A percentile compares a stretch with the other conserved stretches of the same genome.
phyloP scores from a whole-genome alignment of 2,888 invertebrate species.

The Seira ritae region DNA sequence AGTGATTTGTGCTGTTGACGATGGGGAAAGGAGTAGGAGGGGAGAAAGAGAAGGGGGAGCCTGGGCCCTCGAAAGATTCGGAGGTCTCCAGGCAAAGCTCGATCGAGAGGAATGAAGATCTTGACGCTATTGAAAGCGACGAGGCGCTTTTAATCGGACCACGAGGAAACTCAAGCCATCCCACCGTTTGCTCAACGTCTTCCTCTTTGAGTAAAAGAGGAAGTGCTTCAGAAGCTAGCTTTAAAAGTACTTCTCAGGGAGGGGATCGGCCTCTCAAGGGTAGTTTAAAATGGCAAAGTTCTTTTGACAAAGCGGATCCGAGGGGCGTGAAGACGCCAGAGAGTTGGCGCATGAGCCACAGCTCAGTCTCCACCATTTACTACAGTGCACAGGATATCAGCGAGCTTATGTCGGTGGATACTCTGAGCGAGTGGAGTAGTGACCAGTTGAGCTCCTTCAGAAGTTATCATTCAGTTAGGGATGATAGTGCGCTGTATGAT shows the following conservation, averaged over 20 bases:
- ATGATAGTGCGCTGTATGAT: constrained; percentile 62
- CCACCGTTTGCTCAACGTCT: constrained; percentile 39
- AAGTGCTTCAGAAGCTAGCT: not conserved
- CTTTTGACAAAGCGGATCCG: constrained; percentile 23
- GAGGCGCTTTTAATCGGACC: constrained; percentile 53
- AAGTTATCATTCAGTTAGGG: constrained; percentile 72
- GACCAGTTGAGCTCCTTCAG: constrained; percentile 69
- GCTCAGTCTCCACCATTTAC: constrained; percentile 72
- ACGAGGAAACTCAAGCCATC: constrained; percentile 11
- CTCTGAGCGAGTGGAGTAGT: constrained; percentile 64
- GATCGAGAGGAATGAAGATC: not conserved
- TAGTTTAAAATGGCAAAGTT: constrained; percentile 55
- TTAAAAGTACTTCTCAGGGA: not conserved
- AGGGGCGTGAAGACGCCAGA: constrained; percentile 52
- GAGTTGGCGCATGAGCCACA: constrained; percentile 71
- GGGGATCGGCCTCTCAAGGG: constrained; percentile 16
- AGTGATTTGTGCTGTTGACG: no score
- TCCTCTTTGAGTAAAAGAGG: not conserved
- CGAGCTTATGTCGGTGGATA: constrained; percentile 71
- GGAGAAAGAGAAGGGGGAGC: no score
- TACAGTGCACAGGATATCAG: constrained; percentile 73
- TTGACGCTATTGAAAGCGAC: constrained; percentile 38
- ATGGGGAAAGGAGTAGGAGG: no score
- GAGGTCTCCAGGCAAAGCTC: no score
- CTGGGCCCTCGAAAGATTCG: no score